Evolutionary conservation across 1,140 invertebrate genomes (phyloP).

Genomic region (Polyergus mexicanus): DNA sequence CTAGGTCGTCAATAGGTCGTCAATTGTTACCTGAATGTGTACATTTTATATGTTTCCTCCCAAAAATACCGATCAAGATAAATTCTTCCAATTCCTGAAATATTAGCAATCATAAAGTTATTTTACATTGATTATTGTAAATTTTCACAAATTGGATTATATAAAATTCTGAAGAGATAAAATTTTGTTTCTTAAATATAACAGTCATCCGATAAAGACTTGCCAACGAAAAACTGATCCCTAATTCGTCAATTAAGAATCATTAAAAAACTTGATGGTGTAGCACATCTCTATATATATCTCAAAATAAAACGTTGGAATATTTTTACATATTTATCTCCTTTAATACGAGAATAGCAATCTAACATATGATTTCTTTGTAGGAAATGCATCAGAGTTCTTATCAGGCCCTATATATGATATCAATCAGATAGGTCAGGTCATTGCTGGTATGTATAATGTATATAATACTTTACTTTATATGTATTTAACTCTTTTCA

Average conservation of each 20-base stretch:
- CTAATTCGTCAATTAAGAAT: conserved; percentile 24
- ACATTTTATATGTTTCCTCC: conserved; percentile 22
- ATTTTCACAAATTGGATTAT: conserved; percentile 3
- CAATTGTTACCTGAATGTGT: not conserved
- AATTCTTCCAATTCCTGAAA: conserved; percentile 13
- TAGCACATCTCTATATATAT: conserved; percentile 6
- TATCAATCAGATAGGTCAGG: conserved; percentile 94
- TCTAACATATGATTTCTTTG: conserved; percentile 83
- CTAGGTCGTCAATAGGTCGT: conserved; percentile 49
- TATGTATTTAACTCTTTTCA: conserved; percentile 22
- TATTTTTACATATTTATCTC: conserved; percentile 16
- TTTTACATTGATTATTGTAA: conserved; percentile 28
- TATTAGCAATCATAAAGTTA: not conserved
- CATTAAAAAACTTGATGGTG: conserved; percentile 5
- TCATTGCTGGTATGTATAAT: conserved; percentile 91
- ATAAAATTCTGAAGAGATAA: conserved; percentile 9
- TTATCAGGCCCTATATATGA: conserved; percentile 90
- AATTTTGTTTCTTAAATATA: conserved; percentile 26
- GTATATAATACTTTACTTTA: conserved; percentile 1
- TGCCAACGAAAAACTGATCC: conserved; percentile 7
- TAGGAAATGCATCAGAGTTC: conserved; percentile 84
- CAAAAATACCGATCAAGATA: conserved; percentile 1
- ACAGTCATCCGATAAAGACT: conserved; percentile 4
- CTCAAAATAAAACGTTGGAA: conserved; percentile 18
- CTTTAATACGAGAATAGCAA: conserved; percentile 37